Evolutionary conservation across 1,140 invertebrate genomes (phyloP).

Genomic region (Musca domestica): DNA sequence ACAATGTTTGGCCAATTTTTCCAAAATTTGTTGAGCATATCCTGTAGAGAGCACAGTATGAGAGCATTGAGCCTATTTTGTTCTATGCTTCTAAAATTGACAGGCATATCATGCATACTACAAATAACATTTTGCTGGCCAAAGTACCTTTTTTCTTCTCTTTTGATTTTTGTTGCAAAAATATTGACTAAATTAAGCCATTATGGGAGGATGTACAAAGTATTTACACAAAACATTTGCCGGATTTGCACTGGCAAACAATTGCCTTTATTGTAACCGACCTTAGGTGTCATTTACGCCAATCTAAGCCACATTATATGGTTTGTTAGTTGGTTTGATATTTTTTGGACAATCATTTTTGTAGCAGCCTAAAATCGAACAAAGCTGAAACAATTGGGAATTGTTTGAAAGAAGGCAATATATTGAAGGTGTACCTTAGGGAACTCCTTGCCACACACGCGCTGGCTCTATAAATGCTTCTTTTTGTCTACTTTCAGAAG

Average conservation of each 20-base stretch:
- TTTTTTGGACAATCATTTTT: no score
- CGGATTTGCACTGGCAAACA: background rate
- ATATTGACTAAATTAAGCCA: no score
- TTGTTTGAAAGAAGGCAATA: background rate
- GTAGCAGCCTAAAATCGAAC: no score
- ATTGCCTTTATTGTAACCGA: background rate
- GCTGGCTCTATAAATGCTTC: background rate
- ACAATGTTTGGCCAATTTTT: background rate
- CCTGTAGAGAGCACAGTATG: background rate
- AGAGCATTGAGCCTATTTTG: no score
- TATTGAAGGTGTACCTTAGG: background rate
- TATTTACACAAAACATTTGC: background rate
- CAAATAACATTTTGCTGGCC: background rate
- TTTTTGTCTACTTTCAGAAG: no score
- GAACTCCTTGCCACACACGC: background rate
- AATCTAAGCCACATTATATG: background rate
- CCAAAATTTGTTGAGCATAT: background rate
- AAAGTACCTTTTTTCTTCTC: no score
- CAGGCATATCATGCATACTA: no score
- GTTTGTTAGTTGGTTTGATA: background rate
- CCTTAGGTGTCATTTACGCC: slow-evolving; percentile 1
- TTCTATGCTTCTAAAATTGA: no score
- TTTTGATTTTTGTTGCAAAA: no score
- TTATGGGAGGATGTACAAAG: background rate
- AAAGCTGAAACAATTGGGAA: background rate